phyloP scores from a whole-genome alignment of 2,797 vertebrate species.

The Apodemus agrarius region DNA sequence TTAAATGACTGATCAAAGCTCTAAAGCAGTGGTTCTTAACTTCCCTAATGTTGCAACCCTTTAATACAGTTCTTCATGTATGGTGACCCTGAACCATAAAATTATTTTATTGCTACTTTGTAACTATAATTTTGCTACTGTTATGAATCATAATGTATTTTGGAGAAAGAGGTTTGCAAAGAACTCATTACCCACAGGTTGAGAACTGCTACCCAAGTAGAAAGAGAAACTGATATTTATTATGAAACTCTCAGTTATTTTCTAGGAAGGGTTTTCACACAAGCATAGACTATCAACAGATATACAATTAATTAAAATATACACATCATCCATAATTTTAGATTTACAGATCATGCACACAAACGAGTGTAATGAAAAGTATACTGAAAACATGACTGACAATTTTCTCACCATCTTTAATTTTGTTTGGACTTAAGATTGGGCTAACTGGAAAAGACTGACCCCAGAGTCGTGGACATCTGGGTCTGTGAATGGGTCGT shows the following conservation, averaged over 20 bases:
- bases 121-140: not conserved
- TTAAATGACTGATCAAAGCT: conserved; percentile 19
- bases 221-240: conserved; percentile 27
- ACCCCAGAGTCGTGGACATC: not conserved
- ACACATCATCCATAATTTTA: conserved; percentile 14
- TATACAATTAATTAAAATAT: conserved; percentile 34
- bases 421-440: not conserved
- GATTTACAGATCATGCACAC: not conserved
- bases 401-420: not conserved
- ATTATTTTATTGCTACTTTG: not conserved
- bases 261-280: not conserved
- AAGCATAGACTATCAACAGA: conserved; percentile 47
- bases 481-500: not conserved
- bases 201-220: not conserved
- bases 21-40: not conserved
- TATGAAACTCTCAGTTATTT: conserved; percentile 39
- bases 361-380: not conserved
- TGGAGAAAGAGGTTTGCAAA: not conserved
- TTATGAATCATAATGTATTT: not conserved
- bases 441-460: conserved; percentile 5
- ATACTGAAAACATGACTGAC: not conserved
- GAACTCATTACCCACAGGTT: not conserved
- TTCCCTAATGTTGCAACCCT: not conserved
- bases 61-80: not conserved
- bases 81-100: not conserved